Evolutionary conservation across 2,113 vertebrate species (phyloP).

Genomic region (Sphyrna mokarran): DNA sequence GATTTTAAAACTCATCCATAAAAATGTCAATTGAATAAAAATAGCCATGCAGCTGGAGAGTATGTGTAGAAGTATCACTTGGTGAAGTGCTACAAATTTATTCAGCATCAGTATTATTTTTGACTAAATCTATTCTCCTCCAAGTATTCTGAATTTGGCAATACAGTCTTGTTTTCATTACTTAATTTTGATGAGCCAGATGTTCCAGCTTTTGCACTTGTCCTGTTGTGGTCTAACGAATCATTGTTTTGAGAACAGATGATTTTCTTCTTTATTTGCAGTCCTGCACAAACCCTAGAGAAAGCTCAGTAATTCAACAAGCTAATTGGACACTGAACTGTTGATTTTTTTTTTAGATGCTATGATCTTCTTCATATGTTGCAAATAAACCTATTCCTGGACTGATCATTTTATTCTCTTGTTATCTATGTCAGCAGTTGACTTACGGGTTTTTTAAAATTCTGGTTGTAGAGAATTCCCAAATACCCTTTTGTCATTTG

Average conservation of each 20-base stretch:
- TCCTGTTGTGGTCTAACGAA: neutral
- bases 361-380: neutral
- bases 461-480: neutral
- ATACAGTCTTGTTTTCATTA: conserved; percentile 8
- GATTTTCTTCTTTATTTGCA: neutral
- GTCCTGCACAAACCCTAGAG: neutral
- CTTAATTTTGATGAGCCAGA: conserved; percentile 9
- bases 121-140: conserved; percentile 1
- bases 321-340: neutral
- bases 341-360: neutral
- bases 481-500: neutral
- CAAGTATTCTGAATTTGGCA: conserved; percentile 4
- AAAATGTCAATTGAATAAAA: neutral
- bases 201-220: conserved; percentile 9
- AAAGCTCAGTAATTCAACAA: neutral
- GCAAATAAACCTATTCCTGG: neutral
- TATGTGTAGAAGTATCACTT: neutral
- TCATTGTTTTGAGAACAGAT: conserved; percentile 6
- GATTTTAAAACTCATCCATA: neutral
- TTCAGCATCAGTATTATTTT: conserved; percentile 9
- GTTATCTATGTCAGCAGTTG: neutral
- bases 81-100: neutral
- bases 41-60: neutral
- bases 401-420: neutral
- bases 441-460: neutral